Evolutionary conservation across 2,888 invertebrate species (phyloP).

Genomic region (Dryococelus australis): DNA sequence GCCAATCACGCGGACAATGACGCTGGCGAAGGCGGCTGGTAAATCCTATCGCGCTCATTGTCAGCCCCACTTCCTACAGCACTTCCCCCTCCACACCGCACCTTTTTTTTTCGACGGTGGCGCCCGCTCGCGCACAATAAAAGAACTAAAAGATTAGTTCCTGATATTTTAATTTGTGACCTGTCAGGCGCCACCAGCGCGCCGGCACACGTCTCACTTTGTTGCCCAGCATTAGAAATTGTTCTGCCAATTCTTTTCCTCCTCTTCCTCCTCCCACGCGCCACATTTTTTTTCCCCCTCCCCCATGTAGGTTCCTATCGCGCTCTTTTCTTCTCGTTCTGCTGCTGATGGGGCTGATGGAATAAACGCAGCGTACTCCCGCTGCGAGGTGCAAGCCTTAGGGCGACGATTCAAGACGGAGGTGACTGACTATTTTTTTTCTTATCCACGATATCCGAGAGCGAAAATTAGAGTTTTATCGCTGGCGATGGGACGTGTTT

Average conservation of each 20-base stretch:
- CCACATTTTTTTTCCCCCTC: neutral
- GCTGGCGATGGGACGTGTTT: too few species aligned
- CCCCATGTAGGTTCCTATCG: neutral
- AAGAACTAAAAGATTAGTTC: conserved; percentile 38
- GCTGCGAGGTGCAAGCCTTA: neutral
- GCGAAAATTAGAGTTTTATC: too few species aligned
- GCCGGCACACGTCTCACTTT: conserved; percentile 26
- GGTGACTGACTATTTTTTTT: neutral
- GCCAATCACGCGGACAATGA: conserved; percentile 3
- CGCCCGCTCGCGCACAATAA: conserved; percentile 34
- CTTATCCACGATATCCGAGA: too few species aligned
- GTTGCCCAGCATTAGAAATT: conserved; percentile 35
- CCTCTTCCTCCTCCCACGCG: neutral
- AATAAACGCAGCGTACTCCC: too few species aligned
- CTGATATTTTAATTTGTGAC: conserved; percentile 40
- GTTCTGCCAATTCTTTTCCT: conserved; percentile 36
- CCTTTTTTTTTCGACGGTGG: too few species aligned
- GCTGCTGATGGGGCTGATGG: neutral
- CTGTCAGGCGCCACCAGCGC: conserved; percentile 36
- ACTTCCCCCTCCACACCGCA: too few species aligned
- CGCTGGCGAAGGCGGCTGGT: neutral
- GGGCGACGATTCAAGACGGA: neutral
- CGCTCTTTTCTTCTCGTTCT: neutral
- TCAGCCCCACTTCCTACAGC: too few species aligned
- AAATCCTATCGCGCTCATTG: conserved; percentile 16